Conservation (phyloP, 2,888 invertebrate species). For the Eueremaeus valkanovi region DNA sequence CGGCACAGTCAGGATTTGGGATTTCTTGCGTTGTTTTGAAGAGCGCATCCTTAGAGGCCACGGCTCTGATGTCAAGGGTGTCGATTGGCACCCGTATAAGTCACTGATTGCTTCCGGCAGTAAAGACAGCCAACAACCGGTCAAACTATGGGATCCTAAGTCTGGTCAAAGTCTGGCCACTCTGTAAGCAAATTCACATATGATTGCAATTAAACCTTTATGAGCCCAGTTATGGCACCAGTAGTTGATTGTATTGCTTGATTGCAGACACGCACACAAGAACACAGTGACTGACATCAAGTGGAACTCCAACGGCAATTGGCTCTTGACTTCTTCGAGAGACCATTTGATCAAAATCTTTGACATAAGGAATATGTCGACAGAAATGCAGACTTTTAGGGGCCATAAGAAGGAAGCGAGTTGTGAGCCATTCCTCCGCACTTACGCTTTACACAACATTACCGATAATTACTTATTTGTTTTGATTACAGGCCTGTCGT, state of each 20-base stretch:
- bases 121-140: constrained; percentile 98
- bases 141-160: constrained; percentile 99
- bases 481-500: constrained; percentile 61
- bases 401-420: constrained; percentile 99
- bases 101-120: constrained; percentile 95
- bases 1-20: constrained; percentile 97
- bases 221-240: no score
- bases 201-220: no score
- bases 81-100: constrained; percentile 99
- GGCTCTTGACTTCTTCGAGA: constrained; percentile 96
- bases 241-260: constrained; percentile 29
- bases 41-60: constrained; percentile 82
- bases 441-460: neutral
- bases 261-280: constrained; percentile 86
- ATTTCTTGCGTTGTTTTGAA: constrained; percentile 93
- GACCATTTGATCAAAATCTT: constrained; percentile 96
- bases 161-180: constrained; percentile 91
- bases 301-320: constrained; percentile 99
- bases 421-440: constrained; percentile 57
- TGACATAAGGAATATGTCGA: constrained; percentile 90
- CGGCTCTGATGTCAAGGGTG: constrained; percentile 97
- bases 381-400: constrained; percentile 93
- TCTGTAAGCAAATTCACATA: constrained; percentile 62
- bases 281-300: constrained; percentile 98
- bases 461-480: neutral